Evolutionary conservation across 2,113 vertebrate genomes (phyloP).

Genomic region (Lepus timidus): DNA sequence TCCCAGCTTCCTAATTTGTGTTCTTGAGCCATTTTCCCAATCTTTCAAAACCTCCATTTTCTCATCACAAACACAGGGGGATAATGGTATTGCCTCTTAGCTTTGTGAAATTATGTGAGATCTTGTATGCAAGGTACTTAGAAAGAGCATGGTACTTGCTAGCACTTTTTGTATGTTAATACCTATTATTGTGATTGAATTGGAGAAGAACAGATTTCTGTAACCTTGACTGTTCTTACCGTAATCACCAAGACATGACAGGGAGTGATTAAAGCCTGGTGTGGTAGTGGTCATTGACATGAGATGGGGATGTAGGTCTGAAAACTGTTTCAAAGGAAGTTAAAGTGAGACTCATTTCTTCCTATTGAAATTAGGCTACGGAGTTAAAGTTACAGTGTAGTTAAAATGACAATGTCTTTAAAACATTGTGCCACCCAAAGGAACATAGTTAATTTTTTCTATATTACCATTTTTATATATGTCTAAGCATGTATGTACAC

Average conservation of each 20-base stretch:
- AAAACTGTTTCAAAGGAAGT: constrained; percentile 34
- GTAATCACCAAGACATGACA: not conserved
- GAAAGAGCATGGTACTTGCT: not conserved
- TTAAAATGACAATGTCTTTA: constrained; percentile 26
- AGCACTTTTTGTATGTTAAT: not conserved
- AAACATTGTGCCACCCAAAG: not conserved
- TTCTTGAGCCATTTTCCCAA: constrained; percentile 35
- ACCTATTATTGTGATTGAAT: not conserved
- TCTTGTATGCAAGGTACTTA: not conserved
- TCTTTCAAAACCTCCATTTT: not conserved
- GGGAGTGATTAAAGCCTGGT: not conserved
- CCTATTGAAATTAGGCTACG: not conserved
- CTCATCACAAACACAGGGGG: constrained; percentile 4
- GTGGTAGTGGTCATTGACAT: not conserved
- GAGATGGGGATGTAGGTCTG: not conserved
- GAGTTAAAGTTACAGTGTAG: not conserved
- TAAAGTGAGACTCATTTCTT: not conserved
- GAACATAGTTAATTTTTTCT: not conserved
- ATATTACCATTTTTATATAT: not conserved
- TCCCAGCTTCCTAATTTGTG: not conserved
- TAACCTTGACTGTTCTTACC: not conserved
- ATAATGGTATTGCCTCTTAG: not conserved
- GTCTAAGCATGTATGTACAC: not conserved
- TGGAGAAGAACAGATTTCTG: not conserved
- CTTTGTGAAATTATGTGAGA: not conserved